Percentiles rank a stretch among this genome's conserved stretches.
phyloP scores from a whole-genome alignment of 1,140 invertebrate genomes.

The Scylla paramamosain region DNA sequence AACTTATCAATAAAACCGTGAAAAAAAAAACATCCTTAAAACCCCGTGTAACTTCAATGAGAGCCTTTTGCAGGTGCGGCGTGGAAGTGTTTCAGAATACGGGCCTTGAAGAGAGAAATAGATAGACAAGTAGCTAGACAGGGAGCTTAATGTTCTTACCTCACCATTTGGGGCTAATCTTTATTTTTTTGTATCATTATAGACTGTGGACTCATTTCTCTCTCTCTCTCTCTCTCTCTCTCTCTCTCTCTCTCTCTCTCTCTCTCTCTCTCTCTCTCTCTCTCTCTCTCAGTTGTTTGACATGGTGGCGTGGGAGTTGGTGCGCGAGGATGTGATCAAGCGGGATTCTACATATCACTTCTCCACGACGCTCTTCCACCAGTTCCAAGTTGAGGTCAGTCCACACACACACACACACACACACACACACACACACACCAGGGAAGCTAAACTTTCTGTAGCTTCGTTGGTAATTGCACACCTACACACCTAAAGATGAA shows the following conservation, averaged over 20 bases:
- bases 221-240: background rate
- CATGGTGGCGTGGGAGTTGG: conserved; percentile 21
- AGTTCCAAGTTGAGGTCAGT: conserved; percentile 1
- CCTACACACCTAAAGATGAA: background rate
- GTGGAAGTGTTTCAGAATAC: no score
- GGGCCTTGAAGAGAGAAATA: no score
- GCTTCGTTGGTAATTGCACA: background rate
- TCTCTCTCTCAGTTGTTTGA: conserved; percentile 44
- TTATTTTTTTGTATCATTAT: no score
- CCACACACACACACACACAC: background rate
- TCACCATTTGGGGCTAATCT: no score
- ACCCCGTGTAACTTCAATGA: no score
- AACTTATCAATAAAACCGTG: no score
- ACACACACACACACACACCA: background rate
- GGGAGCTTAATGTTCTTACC: no score
- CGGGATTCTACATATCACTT: background rate
- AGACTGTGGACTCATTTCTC: background rate
- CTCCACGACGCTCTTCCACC: conserved; percentile 35
- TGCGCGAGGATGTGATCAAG: background rate
- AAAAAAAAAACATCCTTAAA: no score
- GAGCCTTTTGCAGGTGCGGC: no score
- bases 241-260: background rate
- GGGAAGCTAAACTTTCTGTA: background rate
- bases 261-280: background rate
- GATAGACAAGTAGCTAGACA: no score